Evolutionary conservation across 2,113 vertebrate genomes (phyloP).

Genomic region (Percina caprodes): DNA sequence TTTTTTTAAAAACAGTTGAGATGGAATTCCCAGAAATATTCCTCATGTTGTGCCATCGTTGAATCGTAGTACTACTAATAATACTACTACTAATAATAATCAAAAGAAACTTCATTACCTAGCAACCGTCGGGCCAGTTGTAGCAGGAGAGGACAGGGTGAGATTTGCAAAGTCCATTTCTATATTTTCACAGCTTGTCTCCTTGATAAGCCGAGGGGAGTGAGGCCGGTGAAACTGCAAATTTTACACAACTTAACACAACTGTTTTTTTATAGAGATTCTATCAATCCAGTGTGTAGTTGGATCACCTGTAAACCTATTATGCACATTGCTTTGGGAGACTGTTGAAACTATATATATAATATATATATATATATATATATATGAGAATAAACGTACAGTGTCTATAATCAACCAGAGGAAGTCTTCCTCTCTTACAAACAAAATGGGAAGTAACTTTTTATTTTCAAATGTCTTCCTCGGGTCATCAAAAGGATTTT

Average conservation of each 20-base stretch:
- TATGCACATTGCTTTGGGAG: slow-evolving; percentile 87
- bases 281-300: slow-evolving; percentile 79
- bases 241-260: slow-evolving; percentile 76
- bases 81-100: slow-evolving; percentile 41
- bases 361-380: slow-evolving; percentile 54
- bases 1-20: slow-evolving; percentile 47
- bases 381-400: slow-evolving; percentile 76
- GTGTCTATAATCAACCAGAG: slow-evolving; percentile 78
- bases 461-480: slow-evolving; percentile 85
- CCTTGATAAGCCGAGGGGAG: slow-evolving; percentile 56
- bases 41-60: slow-evolving; percentile 85
- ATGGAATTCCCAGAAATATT: slow-evolving; percentile 78
- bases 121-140: slow-evolving; percentile 82
- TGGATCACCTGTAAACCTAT: slow-evolving; percentile 82
- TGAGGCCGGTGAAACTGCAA: slow-evolving; percentile 73
- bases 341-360: slow-evolving; percentile 82
- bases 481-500: slow-evolving; percentile 83
- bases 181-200: slow-evolving; percentile 67
- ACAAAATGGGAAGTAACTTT: slow-evolving; percentile 81
- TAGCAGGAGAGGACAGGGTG: slow-evolving; percentile 80
- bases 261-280: slow-evolving; percentile 79
- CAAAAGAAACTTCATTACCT: slow-evolving; percentile 71
- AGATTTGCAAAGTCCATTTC: slow-evolving; percentile 78
- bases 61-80: slow-evolving; percentile 70
- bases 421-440: slow-evolving; percentile 71